Evolutionary conservation across 2,113 vertebrate genomes (phyloP), one percentile per base, ranked within the genome.

Genomic region (Antennarius striatus): DNA sequence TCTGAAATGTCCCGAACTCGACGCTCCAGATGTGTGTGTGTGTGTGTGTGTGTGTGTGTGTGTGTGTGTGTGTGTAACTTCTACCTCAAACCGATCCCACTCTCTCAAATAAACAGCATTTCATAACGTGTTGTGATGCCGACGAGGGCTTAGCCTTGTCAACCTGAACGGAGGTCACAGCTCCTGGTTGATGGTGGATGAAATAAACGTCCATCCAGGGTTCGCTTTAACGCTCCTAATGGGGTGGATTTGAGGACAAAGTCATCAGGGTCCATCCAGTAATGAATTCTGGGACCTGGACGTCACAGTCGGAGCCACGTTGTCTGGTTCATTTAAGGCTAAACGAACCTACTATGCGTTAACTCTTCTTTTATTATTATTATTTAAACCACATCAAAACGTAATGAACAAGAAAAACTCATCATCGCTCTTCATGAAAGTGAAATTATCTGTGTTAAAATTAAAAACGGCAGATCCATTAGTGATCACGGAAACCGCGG

Each of bases 241-340:
- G 48, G 74, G 30, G 70, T 66, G 72, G 53, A 71, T 45, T 36
- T 67, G 69, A 17, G 87, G 74, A 63, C 36, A 73, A 36, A 45
- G 59, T 71, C 66, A 80, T 81, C 69, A 81, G 62, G 8, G 30
- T 39, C 56, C 4, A 22, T 22, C 22, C 11, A 29, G 52, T 63
- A 68, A 77, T 77, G 64, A 80, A 76, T 52, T n/a, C 43, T 68
- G 30, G 50, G 47, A 63, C 65, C 61, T 73, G 60, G 54, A 77
- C 62, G 73, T 71, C 67, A 68, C 66, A 65, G 57, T 72, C 15
- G 40, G 8, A 15, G 49, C 55, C 65, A 66, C 74, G 61, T 68
- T 62, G 68, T 82, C 74, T 40, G 66, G 70, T 58, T 84, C 82
- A 86, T 84, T 80, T 77, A 22, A 70, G 57, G 56, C 40, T 63